Conservation (phyloP, 2,113 vertebrate species). For the Brachyistius frenatus region DNA sequence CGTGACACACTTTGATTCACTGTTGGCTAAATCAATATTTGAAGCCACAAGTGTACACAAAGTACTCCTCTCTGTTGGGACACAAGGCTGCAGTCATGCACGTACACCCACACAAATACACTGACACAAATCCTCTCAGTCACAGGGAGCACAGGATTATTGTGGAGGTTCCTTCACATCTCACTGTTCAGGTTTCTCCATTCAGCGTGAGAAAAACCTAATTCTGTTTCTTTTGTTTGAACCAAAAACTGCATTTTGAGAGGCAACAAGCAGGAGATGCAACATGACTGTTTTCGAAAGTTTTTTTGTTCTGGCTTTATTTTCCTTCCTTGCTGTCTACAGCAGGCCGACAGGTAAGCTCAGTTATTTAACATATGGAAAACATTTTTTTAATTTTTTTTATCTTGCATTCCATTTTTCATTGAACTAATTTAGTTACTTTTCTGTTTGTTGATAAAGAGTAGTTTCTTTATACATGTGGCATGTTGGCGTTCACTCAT, state of each 20-base stretch:
- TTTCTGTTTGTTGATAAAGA: background rate
- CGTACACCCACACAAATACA: slow-evolving; percentile 41
- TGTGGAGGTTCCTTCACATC: background rate
- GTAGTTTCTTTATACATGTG: too few relatives aligned
- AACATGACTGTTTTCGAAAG: slow-evolving; percentile 61
- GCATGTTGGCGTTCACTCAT: too few relatives aligned
- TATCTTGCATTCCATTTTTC: background rate
- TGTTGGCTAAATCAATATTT: slow-evolving; percentile 72
- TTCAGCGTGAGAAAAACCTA: background rate
- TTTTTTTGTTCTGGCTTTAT: slow-evolving; percentile 47
- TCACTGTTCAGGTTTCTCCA: background rate
- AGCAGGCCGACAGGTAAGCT: slow-evolving; percentile 65
- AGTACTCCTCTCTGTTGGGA: slow-evolving; percentile 41
- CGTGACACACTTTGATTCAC: slow-evolving; percentile 27
- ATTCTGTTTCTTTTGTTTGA: background rate
- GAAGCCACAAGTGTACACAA: slow-evolving; percentile 52
- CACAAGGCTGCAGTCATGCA: slow-evolving; percentile 34
- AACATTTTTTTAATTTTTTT: slow-evolving; percentile 2
- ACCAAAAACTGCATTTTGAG: background rate
- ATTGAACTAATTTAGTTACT: background rate
- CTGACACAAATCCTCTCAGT: slow-evolving; percentile 11
- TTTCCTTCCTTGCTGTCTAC: slow-evolving; percentile 33
- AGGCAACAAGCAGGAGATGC: background rate
- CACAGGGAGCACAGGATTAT: background rate
- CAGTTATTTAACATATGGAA: slow-evolving; percentile 7